Evolutionary conservation across 2,888 invertebrate species (phyloP), one percentile per base, ranked within the genome.

Genomic region (Hemicrepidius hirtus): DNA sequence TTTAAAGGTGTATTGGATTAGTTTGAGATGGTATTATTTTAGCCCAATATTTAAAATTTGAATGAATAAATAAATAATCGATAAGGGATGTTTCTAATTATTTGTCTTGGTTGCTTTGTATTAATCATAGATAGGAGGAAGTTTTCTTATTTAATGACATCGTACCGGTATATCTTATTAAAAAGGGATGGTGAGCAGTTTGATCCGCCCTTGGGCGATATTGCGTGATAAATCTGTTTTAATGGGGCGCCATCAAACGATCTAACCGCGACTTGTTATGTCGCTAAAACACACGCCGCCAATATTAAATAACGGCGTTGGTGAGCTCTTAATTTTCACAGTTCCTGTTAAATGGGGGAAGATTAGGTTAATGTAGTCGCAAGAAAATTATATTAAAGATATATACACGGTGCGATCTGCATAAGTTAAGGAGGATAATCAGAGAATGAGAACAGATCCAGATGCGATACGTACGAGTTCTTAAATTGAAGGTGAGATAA

Each of bases 401-500:
- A 73, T 71, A 71, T 50, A 73, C 32, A 65, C 44, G 28, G 68
- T 46, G 77, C 75, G 80, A 83, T 81, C 80, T 82, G 81, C 82
- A 83, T 82, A 83, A 83, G 82, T 82, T 80, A 37, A 37, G 37
- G 18, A 78, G 75, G 76, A 76, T 81, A 81, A 82, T 80, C 81
- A 79, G 78, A 79, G 78, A 50, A 72, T 81, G 83, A 79, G 82
- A 83, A 81, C 78, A 79, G 78, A 76, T 76, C 83, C 84, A 84
- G 84, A 84, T 84, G 84, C 81, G 77, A 76, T 78, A 77, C 75
- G 73, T 77, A 68, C 65, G 79, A 82, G 80, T 82, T 81, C 77
- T 74, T 70, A 83, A 84, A 84, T 84, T 83, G 80, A 73, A 82
- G 70, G 80, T 81, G 82, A 80, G 80, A 80, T 78, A 78, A 75